Conservation (phyloP, 2,797 vertebrate genomes). For the Acrossocheilus fasciatus region DNA sequence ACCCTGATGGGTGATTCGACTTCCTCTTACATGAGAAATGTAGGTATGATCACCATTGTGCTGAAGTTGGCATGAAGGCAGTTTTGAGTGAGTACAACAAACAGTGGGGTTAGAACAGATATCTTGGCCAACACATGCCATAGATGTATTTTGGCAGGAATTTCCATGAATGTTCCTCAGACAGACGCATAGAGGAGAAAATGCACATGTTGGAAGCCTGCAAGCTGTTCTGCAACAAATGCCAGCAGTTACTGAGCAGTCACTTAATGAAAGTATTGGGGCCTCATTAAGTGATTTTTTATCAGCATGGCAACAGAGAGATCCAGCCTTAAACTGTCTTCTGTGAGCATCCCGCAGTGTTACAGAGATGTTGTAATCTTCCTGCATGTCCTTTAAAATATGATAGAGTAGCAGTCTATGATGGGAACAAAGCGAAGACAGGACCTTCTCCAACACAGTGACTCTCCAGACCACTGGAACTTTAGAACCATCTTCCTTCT, state of each 20-base stretch:
- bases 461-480: constrained; percentile 79
- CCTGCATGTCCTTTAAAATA: constrained; percentile 88
- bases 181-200: constrained; percentile 77
- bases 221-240: constrained; percentile 79
- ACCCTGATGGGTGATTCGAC: constrained; percentile 63
- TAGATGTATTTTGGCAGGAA: constrained; percentile 83
- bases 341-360: constrained; percentile 74
- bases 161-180: constrained; percentile 83
- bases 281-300: constrained; percentile 71
- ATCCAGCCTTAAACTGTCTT: constrained; percentile 74
- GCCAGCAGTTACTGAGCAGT: constrained; percentile 77
- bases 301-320: constrained; percentile 77
- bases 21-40: constrained; percentile 62
- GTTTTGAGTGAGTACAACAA: constrained; percentile 77
- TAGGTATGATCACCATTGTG: constrained; percentile 66
- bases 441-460: constrained; percentile 86
- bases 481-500: constrained; percentile 74
- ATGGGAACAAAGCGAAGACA: constrained; percentile 88
- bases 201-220: constrained; percentile 74
- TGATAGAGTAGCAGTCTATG: constrained; percentile 89
- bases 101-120: constrained; percentile 75
- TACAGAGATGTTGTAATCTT: constrained; percentile 79
- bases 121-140: constrained; percentile 77
- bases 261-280: constrained; percentile 71
- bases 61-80: constrained; percentile 73